A percentile compares a stretch with the other conserved stretches of the same genome.
These are phyloP conservation scores for Clanis bilineata DNA, from an alignment of 2,888 invertebrate genomes.

Conservation along the genomic window DNA sequence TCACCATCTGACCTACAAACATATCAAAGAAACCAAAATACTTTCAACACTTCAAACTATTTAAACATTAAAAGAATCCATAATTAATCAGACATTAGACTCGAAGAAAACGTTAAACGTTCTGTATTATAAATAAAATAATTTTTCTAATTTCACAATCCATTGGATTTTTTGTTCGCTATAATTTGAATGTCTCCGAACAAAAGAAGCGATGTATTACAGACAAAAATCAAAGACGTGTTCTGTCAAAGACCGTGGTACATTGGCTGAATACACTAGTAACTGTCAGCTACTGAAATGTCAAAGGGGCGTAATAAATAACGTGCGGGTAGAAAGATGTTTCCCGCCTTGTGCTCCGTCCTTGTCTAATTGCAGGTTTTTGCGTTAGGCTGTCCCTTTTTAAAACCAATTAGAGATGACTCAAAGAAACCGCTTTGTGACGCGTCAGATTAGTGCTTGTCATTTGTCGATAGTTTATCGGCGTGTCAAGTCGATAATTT, in stretches of 20 bases:
- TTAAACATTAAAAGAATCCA: constrained; percentile 20
- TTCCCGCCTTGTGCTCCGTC: constrained; percentile 58
- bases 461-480: constrained; percentile 5
- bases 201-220: constrained; percentile 57
- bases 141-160: constrained; percentile 55
- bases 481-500: constrained; percentile 3
- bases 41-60: constrained; percentile 12
- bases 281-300: constrained; percentile 55
- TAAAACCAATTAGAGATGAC: constrained; percentile 58
- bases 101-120: constrained; percentile 41
- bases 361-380: constrained; percentile 34
- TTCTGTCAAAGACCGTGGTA: constrained; percentile 59
- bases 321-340: constrained; percentile 69
- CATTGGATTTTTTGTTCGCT: constrained; percentile 69
- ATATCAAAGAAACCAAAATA: constrained; percentile 16
- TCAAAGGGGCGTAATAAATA: constrained; percentile 58
- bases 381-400: constrained; percentile 45
- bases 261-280: constrained; percentile 60
- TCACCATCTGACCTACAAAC: constrained; percentile 16
- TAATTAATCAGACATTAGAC: constrained; percentile 49
- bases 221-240: constrained; percentile 60
- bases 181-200: constrained; percentile 36
- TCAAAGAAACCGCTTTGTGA: constrained; percentile 54
- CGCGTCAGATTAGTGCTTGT: not conserved
- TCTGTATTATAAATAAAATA: not conserved